Conservation (phyloP, 2,888 invertebrate genomes). For the Polydrusus tereticollis region DNA sequence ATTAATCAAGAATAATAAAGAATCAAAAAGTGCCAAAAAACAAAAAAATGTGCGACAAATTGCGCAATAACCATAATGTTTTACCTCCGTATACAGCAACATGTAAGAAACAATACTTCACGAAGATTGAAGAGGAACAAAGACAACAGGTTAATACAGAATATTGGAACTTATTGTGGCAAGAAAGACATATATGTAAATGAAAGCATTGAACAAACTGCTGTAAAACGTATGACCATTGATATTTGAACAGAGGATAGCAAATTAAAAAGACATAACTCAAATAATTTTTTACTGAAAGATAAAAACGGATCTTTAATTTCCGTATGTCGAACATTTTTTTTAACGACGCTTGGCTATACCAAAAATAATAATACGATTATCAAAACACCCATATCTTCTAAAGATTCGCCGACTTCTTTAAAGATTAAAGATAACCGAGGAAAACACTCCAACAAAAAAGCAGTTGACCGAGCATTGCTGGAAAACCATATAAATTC, state of each 20-base stretch:
- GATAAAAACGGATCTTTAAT: too few relatives aligned
- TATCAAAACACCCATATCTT: conserved; percentile 6
- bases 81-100: conserved; percentile 31
- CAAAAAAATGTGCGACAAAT: conserved; percentile 21
- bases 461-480: not conserved
- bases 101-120: conserved; percentile 32
- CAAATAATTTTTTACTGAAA: conserved; percentile 28
- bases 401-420: not conserved
- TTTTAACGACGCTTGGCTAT: too few relatives aligned
- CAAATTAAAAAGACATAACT: conserved; percentile 24
- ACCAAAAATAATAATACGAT: too few relatives aligned
- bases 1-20: too few relatives aligned
- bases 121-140: conserved; percentile 24
- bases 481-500: not conserved
- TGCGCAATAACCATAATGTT: conserved; percentile 10
- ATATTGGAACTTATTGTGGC: conserved; percentile 29
- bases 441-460: not conserved
- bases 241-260: not conserved
- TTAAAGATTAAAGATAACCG: not conserved
- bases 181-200: conserved; percentile 34
- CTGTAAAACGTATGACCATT: conserved; percentile 5
- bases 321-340: too few relatives aligned
- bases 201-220: conserved; percentile 30
- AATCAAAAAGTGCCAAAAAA: conserved; percentile 19
- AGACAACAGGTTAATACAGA: conserved; percentile 35